Evolutionary conservation across 1,140 invertebrate genomes (phyloP).

Genomic region (Aphelenchoides besseyi): DNA sequence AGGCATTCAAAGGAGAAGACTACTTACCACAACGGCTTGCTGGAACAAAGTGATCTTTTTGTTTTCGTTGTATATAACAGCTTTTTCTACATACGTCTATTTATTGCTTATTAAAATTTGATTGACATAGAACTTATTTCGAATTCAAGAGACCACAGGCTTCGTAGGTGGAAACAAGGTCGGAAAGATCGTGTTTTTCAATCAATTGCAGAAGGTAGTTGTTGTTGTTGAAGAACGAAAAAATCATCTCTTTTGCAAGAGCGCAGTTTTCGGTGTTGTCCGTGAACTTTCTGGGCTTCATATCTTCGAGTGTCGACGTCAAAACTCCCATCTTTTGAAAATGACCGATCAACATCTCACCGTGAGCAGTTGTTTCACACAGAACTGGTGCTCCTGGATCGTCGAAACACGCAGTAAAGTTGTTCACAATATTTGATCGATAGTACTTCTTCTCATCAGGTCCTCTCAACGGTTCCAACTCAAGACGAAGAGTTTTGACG

Average conservation of each 20-base stretch:
- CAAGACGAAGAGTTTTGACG: background rate
- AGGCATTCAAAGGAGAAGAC: slow-evolving; percentile 48
- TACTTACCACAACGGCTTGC: slow-evolving; percentile 50
- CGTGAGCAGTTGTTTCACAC: background rate
- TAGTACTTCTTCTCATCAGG: background rate
- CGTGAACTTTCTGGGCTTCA: background rate
- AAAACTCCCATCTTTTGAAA: background rate
- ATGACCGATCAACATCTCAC: background rate
- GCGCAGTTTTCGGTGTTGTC: background rate
- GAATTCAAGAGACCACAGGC: too few species aligned
- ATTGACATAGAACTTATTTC: too few species aligned
- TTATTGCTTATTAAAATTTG: too few species aligned
- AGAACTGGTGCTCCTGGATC: background rate
- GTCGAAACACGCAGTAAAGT: slow-evolving; percentile 5
- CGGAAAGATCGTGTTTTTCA: background rate
- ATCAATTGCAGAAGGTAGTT: background rate
- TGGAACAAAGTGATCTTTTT: slow-evolving; percentile 18
- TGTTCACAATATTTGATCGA: background rate
- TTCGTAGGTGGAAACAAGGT: background rate
- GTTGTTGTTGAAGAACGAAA: background rate
- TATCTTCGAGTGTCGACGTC: background rate
- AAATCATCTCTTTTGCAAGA: background rate
- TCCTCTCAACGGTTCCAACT: background rate
- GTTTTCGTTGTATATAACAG: background rate
- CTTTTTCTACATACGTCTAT: background rate